Evolutionary conservation across 2,113 vertebrate species (phyloP), one percentile per base, ranked within the genome.

Genomic region (Cyanoderma ruficeps): DNA sequence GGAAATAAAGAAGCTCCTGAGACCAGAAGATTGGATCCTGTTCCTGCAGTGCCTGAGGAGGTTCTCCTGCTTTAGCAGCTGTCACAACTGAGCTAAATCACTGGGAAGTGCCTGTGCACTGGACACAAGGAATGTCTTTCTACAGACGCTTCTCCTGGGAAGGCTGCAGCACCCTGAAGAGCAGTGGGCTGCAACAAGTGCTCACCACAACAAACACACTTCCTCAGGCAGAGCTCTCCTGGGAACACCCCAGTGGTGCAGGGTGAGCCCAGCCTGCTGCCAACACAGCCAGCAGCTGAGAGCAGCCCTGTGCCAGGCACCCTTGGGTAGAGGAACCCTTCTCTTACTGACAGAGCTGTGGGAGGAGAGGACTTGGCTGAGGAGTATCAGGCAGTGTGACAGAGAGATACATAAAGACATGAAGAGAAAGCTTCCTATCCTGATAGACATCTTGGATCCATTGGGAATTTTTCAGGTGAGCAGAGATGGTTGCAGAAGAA

Each of bases 181-280:
- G 21, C 21, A 23, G 46, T 47, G 47, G 12, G 47, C 22, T 23
- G 22, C 47, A 23, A 49, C 47, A 24, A 3, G 22, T 49, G 47
- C 47, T 14, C 0, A 0, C n/a, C 60, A 44, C 19, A 57, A 10
- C 16, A 67, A 33, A 28, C 3, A 4, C 4, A 25, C 24, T 2
- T 50, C 7, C 24, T 30, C 20, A 25, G 30, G 13, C 7, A 49
- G 52, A 35, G 44, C 25, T 35, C 17, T 37, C 27, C 0, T 13
- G 61, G 35, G 21, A 17, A 2, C 42, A 41, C 0, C 3, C 35
- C 60, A 53, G 37, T 0, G 0, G 9, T n/a, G 10, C 30, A 67
- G 50, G 41, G 15, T 23, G 42, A 67, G 60, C 61, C 35, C 0
- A 0, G 18, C 44, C 25, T 23, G n/a, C 27, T 31, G 33, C 13